Percentiles rank a stretch among this genome's conserved stretches.
Evolutionary conservation across 2,888 invertebrate genomes (phyloP).

Genomic region (Archaeoteleia sp.): DNA sequence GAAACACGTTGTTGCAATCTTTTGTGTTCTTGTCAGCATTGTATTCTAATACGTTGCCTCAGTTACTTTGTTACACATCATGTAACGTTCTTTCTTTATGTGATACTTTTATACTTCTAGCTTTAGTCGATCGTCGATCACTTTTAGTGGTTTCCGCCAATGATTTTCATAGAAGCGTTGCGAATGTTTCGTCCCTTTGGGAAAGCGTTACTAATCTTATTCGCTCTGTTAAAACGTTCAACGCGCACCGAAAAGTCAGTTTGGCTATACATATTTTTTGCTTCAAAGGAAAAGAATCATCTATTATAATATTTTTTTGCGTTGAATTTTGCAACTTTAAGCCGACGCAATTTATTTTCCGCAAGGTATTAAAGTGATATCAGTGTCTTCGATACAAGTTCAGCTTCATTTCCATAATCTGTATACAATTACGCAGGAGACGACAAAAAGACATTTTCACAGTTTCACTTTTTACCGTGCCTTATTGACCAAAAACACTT

Average conservation of each 20-base stretch:
- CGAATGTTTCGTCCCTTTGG: constrained; percentile 47
- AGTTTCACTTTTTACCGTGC: background rate
- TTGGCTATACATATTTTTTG: constrained; percentile 16
- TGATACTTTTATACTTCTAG: too few species aligned
- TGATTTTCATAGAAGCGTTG: constrained; percentile 53
- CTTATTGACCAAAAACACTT: background rate
- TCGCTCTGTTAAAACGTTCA: constrained; percentile 31
- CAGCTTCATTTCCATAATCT: constrained; percentile 70
- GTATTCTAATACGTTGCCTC: too few species aligned
- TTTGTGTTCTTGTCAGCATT: too few species aligned
- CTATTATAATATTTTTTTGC: too few species aligned
- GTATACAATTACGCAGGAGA: constrained; percentile 64
- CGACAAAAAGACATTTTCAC: background rate
- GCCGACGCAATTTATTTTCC: constrained; percentile 40
- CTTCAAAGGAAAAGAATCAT: constrained; percentile 2
- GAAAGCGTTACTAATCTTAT: constrained; percentile 47
- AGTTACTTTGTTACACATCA: too few species aligned
- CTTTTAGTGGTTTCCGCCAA: constrained; percentile 40
- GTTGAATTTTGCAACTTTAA: constrained; percentile 35
- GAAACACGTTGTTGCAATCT: too few species aligned
- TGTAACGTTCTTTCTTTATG: too few species aligned
- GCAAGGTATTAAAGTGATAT: constrained; percentile 69
- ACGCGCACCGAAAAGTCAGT: constrained; percentile 8
- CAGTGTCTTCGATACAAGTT: constrained; percentile 58
- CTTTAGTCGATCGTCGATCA: constrained; percentile 31